Evolutionary conservation across 2,113 vertebrate genomes (phyloP), one percentile per base, ranked within the genome.

Genomic region (Hippolais icterina): DNA sequence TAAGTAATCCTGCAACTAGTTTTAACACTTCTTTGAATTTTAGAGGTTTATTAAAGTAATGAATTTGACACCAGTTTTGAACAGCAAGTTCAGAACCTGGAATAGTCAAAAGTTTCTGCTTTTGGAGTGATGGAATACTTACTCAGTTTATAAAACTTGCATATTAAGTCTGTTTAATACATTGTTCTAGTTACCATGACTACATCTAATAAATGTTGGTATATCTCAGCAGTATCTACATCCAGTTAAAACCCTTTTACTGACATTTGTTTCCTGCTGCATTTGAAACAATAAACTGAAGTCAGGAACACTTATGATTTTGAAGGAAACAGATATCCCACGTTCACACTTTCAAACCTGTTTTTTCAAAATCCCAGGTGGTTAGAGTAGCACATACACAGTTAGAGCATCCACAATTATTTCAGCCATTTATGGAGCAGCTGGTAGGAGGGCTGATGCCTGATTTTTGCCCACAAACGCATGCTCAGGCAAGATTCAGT

Each of bases 171-270:
- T 94, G 60, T 84, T 42, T 84, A 94, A 94, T 94, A 78, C 92
- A 96, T 95, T 94, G 83, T 96, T 81, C 68, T 86, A 82, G 96
- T 97, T 97, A 74, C 96, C 89, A 97, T 95, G 92, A 35, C 83
- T 96, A 94, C 87, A 20, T 90, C 84, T 92, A 96, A 96, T 93
- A 95, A 95, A 97, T 94, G 44, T 96, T 94, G 96, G 41, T 90
- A 64, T 88, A 76, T 70, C 83, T 90, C 76, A 82, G 57, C 72
- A 94, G 57, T 66, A 71, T 86, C 91, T 91, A 95, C 69, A 83
- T 90, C 65, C 94, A 96, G 71, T 79, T 90, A 90, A 96, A 96
- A 95, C 41, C n/a, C 33, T 35, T 65, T 94, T 95, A 94, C 47
- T 90, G 69, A 90, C 80, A 71, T 83, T 96, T 20, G 3, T 71